Evolutionary conservation across 2,797 vertebrate genomes (phyloP).

Genomic region (Epinephelus coioides): DNA sequence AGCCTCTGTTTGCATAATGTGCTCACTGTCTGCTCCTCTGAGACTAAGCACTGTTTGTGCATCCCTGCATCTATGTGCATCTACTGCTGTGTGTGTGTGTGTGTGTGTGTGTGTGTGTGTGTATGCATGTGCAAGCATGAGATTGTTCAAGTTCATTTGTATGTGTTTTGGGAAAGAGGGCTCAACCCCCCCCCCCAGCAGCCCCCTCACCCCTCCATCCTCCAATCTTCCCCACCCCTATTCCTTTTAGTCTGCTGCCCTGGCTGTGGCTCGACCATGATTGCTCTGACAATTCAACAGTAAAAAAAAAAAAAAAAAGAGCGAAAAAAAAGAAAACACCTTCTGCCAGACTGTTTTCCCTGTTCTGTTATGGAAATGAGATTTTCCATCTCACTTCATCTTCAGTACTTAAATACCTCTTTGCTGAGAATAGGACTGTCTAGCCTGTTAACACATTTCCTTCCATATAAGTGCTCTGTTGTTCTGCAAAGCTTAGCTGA

Average conservation of each 20-base stretch:
- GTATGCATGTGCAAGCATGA: conserved; percentile 39
- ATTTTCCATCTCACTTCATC: conserved; percentile 86
- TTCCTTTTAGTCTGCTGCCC: conserved; percentile 71
- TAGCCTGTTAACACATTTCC: conserved; percentile 82
- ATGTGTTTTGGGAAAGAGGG: conserved; percentile 75
- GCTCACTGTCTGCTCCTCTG: conserved; percentile 83
- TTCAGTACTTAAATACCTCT: conserved; percentile 83
- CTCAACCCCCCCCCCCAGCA: conserved; percentile 35
- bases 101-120: conserved; percentile 2
- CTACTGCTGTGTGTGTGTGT: conserved; percentile 38
- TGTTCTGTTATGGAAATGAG: conserved; percentile 86
- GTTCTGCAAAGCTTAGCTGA: conserved; percentile 74
- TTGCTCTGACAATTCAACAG: conserved; percentile 82
- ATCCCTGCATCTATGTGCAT: conserved; percentile 71
- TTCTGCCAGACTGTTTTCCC: conserved; percentile 83
- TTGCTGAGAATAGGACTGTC: conserved; percentile 79
- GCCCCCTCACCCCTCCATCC: background rate
- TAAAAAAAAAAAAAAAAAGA: conserved; percentile 19
- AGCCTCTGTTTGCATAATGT: conserved; percentile 86
- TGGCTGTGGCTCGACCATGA: conserved; percentile 74
- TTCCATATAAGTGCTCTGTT: conserved; percentile 75
- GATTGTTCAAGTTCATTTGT: conserved; percentile 79
- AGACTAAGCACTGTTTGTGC: conserved; percentile 82
- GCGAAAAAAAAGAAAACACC: conserved; percentile 59
- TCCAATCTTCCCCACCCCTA: conserved; percentile 12